Conservation (phyloP, 2,113 vertebrate genomes). For the Psittacula cyanocephala region DNA sequence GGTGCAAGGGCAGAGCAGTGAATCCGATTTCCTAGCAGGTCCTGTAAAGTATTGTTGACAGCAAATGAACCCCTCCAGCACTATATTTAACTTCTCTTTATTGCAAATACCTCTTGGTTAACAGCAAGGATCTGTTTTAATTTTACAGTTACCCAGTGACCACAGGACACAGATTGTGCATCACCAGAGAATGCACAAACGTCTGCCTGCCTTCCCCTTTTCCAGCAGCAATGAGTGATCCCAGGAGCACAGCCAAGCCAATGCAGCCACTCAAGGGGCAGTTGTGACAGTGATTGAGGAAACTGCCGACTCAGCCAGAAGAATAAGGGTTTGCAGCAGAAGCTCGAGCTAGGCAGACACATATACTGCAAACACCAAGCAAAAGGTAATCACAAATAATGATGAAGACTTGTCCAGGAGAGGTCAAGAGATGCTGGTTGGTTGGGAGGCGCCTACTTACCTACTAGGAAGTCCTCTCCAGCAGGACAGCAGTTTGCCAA, state of each 20-base stretch:
- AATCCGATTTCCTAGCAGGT: conserved; percentile 8
- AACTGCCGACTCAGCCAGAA: conserved; percentile 20
- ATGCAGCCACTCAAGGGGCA: not conserved
- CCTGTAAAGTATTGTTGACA: not conserved
- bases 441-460: not conserved
- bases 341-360: not conserved
- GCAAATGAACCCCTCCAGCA: not conserved
- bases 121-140: conserved; percentile 40
- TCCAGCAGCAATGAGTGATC: not conserved
- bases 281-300: not conserved
- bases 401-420: not conserved
- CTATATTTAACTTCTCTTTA: not conserved
- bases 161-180: conserved; percentile 30
- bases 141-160: conserved; percentile 35
- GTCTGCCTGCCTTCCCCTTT: conserved; percentile 2
- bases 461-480: not conserved
- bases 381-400: not conserved
- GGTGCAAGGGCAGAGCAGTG: not conserved
- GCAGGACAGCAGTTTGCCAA: not conserved
- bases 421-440: not conserved
- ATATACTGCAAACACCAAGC: not conserved
- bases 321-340: not conserved
- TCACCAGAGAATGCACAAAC: not conserved
- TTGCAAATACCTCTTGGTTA: conserved; percentile 45
- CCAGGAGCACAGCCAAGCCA: not conserved